Base-by-base conservation (phyloP, 2,888 invertebrate species). In the Pharmacophagus antenor region DNA sequence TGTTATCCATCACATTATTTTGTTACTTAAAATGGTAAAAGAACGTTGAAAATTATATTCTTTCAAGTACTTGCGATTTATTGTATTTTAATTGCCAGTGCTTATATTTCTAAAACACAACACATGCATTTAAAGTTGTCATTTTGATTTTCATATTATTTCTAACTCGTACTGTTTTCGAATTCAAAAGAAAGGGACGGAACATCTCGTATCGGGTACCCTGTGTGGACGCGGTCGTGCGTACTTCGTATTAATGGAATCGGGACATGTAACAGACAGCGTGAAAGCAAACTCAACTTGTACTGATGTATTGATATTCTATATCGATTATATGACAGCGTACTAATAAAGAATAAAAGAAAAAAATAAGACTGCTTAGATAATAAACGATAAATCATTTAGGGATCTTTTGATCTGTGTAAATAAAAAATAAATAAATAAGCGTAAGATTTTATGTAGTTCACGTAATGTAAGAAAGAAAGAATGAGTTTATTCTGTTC, bases 221-320 rank as follows among this genome's bases (percentile, higher is more conserved):
- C 57, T 61, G 56, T 58, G 64, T 63, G 65, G 31, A 63, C 68
- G 74, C 76, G 74, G 74, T 70, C 82, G 82, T 82, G 80, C 82
- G 70, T 47, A 50, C 64, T 52, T 49, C 66, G 68, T 70, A 66
- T 71, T 70, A 70, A 73, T 70, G 68, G 63, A 62, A 66, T 62
- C 63, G 72, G 66, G 70, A 69, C 65, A 66, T 67, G 69, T 51
- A n/a, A 10, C 47, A 56, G 61, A 61, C 51, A 52, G 50, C 17
- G 37, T 41, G 48, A 55, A 64, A 62, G 58, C 56, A 31, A 37
- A 51, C 17, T 56, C 63, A 65, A 57, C 56, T 53, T 21, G 61
- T 62, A 60, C 58, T 61, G 41, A 37, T 10, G 22, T 23, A 42
- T 25, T 25, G 42, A 18, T 2, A 10, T 18, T 48, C 41, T 42